Percentiles rank a stretch among this genome's conserved stretches.
Evolutionary conservation across 2,888 invertebrate species (phyloP).

Genomic region (Diplazon laetatorius): DNA sequence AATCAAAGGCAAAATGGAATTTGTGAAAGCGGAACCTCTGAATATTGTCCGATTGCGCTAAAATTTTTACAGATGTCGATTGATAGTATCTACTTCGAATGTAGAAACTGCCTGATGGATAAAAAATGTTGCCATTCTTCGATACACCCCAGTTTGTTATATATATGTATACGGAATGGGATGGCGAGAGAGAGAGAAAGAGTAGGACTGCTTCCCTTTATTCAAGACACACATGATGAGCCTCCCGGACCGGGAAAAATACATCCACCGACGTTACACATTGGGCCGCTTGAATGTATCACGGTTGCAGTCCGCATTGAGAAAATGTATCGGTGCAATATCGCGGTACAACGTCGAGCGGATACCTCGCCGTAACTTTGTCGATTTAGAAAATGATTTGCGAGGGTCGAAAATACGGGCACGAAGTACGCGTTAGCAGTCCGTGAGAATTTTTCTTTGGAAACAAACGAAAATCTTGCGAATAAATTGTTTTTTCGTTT

Average conservation of each 20-base stretch:
- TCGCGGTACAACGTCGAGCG: constrained; percentile 29
- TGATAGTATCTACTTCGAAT: no score
- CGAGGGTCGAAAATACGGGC: constrained; percentile 8
- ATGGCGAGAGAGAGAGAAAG: no score
- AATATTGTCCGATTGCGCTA: no score
- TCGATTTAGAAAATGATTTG: constrained; percentile 48
- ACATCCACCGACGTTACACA: constrained; percentile 12
- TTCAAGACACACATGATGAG: constrained; percentile 49
- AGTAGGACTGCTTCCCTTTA: constrained; percentile 25
- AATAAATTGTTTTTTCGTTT: no score
- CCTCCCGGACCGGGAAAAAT: constrained; percentile 34
- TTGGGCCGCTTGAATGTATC: constrained; percentile 14
- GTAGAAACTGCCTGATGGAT: no score
- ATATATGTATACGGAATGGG: no score
- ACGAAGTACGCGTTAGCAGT: constrained; percentile 15
- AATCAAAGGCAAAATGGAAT: no score
- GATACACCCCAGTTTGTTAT: no score
- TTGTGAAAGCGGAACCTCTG: no score
- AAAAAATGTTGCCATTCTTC: no score
- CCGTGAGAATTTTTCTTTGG: constrained; percentile 1
- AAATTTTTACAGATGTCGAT: no score
- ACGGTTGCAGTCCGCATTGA: constrained; percentile 5
- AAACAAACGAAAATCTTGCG: constrained; percentile 22
- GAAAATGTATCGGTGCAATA: constrained; percentile 47
- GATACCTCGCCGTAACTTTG: constrained; percentile 36